phyloP scores from a whole-genome alignment of 2,888 invertebrate genomes.

The Drosophila emarginata region DNA sequence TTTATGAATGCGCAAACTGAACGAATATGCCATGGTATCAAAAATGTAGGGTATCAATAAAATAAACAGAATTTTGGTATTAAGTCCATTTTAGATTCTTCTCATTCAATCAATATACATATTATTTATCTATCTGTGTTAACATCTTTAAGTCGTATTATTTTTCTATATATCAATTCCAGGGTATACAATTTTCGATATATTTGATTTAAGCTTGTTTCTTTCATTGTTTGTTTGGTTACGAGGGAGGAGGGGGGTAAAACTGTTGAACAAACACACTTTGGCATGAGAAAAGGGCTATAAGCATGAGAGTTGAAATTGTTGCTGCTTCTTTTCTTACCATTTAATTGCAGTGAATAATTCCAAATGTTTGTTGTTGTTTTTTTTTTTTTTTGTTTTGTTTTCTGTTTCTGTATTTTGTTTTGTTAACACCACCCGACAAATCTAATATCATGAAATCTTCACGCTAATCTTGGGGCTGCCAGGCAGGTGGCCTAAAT shows the following conservation, averaged over 20 bases:
- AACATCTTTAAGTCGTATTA: no score
- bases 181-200: not conserved
- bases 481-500: conserved; percentile 53
- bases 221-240: not conserved
- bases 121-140: no score
- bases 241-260: no score
- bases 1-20: conserved; percentile 38
- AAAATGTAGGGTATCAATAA: conserved; percentile 16
- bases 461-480: conserved; percentile 62
- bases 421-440: conserved; percentile 1
- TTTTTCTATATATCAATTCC: not conserved
- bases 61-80: not conserved
- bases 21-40: conserved; percentile 4
- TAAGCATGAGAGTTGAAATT: conserved; percentile 24
- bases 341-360: conserved; percentile 48
- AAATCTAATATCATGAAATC: conserved; percentile 67
- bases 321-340: conserved; percentile 9
- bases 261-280: conserved; percentile 28
- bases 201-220: not conserved
- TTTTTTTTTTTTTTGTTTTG: not conserved
- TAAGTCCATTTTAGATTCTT: not conserved
- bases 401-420: not conserved
- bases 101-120: not conserved
- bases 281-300: conserved; percentile 5
- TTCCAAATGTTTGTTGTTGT: conserved; percentile 15